Base-by-base conservation (phyloP, 2,797 vertebrate genomes). In the Sibirionetta formosa region DNA sequence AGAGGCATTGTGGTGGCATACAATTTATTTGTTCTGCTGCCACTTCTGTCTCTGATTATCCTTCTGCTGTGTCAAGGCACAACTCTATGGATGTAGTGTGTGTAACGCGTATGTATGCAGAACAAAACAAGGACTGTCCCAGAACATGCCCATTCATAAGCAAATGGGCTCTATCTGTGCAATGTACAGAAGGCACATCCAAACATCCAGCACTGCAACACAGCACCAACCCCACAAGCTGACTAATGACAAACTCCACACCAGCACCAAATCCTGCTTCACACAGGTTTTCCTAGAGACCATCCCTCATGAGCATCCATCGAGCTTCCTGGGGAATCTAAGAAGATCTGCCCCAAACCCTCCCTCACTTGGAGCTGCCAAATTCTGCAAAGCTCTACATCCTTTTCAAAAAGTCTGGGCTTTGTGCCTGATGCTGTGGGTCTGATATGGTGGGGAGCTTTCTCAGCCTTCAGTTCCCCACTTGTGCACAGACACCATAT, bases 11-110 rank as follows among this genome's bases (percentile, higher is more conserved):
- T 31, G 16, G 66, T 54, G 82, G n/a, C 22, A 73, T 27, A 48
- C 76, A 5, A 79, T 94, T 94, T 91, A 91, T 93, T 96, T 90
- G 88, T 90, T 88, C 60, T 94, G 68, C 75, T 85, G 75, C 42
- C 69, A 42, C 53, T 92, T 95, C 88, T 86, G 78, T 75, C 86
- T 82, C 51, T 61, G 48, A 73, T 82, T 82, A 70, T 27, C 64
- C 71, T 88, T 90, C 56, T 82, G 64, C 68, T 77, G 31, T 57
- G 71, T 85, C 86, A 91, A 50, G 31, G 50, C 24, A 50, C 24
- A 50, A 50, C 50, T 82, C 83, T 38, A 6, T 57, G 35, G 50
- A 9, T 14, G 26, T 7, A 22, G 35, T 20, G 69, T 71, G 58
- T 64, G 48, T 57, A 42, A 18, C 1, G 1, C 14, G 23, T 72